phyloP scores from a whole-genome alignment of 1,140 invertebrate species.

The Sminthurides bifidus region DNA sequence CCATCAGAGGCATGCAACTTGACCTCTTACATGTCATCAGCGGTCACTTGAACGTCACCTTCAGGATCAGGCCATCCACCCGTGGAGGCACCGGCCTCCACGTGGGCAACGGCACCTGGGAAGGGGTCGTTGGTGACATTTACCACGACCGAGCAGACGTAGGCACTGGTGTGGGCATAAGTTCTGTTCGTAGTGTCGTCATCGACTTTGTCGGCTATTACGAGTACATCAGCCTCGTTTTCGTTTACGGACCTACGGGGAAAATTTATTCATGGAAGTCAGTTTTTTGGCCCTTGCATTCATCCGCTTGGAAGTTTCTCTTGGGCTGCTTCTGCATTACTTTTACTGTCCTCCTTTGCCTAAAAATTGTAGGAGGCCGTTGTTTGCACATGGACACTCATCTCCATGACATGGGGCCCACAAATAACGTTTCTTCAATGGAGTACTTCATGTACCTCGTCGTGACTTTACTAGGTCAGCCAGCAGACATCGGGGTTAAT shows the following conservation, averaged over 20 bases:
- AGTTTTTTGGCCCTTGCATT: constrained; percentile 11
- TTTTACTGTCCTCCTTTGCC: background rate
- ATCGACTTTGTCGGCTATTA: constrained; percentile 3
- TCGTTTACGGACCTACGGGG: constrained; percentile 4
- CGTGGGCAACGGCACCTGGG: constrained; percentile 7
- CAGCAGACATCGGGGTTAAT: background rate
- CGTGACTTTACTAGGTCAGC: background rate
- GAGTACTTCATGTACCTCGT: background rate
- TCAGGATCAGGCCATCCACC: constrained; percentile 2
- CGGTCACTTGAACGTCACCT: constrained; percentile 8
- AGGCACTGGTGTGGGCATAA: background rate
- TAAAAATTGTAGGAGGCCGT: background rate
- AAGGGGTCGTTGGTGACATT: constrained; percentile 7
- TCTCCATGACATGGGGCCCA: background rate
- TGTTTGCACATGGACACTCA: background rate
- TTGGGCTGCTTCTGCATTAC: background rate
- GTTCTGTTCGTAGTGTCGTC: background rate
- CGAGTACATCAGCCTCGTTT: constrained; percentile 8
- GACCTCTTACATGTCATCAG: constrained; percentile 2
- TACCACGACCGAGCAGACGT: constrained; percentile 6
- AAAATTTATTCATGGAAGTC: constrained; percentile 11
- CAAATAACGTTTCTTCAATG: background rate
- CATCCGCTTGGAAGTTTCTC: constrained; percentile 2
- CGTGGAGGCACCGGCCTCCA: constrained; percentile 12
- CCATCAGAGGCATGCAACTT: background rate